A percentile compares a stretch with the other conserved stretches of the same genome.
Conservation (phyloP, 2,113 vertebrate genomes). For the Catharus fuscescens region DNA sequence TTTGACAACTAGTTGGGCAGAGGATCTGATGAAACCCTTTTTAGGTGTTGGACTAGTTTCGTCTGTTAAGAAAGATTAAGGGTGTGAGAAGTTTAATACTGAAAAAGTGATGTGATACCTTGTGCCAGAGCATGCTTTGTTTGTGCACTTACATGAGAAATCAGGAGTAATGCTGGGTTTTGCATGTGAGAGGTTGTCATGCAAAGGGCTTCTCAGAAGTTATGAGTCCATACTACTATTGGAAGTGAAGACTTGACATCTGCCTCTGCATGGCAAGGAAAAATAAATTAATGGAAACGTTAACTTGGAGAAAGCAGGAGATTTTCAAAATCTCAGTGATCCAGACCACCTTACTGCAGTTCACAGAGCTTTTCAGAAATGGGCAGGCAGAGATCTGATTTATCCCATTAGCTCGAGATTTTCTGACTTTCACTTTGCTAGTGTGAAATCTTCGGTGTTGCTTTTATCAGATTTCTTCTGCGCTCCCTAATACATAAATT, state of each 20-base stretch:
- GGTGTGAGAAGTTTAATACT: background rate
- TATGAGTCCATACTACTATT: background rate
- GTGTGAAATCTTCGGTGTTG: background rate
- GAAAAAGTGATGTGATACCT: slow-evolving; percentile 26
- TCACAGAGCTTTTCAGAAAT: background rate
- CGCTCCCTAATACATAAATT: background rate
- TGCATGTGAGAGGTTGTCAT: background rate
- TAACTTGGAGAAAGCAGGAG: background rate
- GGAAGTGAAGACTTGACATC: background rate
- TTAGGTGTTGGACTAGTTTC: background rate
- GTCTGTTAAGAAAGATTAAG: background rate
- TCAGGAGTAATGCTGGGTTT: background rate
- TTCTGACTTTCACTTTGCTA: background rate
- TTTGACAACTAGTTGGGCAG: background rate
- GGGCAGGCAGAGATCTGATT: background rate
- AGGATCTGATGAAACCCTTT: background rate
- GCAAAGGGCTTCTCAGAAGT: background rate
- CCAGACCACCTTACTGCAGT: background rate
- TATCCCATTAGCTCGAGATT: background rate
- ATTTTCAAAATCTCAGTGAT: background rate
- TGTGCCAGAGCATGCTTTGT: background rate
- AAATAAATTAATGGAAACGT: background rate
- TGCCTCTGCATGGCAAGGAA: background rate
- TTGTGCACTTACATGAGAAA: background rate
- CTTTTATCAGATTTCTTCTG: background rate